Base-by-base conservation (phyloP, 1,140 invertebrate species). In the Drosophila kohkoa region DNA sequence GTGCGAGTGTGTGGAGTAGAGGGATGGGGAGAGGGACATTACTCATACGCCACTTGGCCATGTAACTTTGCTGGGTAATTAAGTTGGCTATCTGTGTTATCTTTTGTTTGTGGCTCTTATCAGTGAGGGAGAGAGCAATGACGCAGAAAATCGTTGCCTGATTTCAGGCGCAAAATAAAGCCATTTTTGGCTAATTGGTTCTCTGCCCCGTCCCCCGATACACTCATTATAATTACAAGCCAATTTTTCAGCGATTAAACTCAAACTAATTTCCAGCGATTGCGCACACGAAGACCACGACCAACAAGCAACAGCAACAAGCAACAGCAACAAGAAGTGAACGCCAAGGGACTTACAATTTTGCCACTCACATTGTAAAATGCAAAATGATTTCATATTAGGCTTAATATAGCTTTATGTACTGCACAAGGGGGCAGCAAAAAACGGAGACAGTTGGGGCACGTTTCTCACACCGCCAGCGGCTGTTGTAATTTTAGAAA, bases 351-450 rank as follows among this genome's bases (percentile, higher is more conserved):
- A 45, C 16, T 57, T 32, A 7, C 55, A 54, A 68, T 43, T 58
- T 35, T 20, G 28, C 25, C 58, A 43, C 41, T 48, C 58, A 28
- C 45, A 65, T 38, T 52, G 52, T 60, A 65, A 67, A 77, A 85
- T 66, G 73, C 66, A 71, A 81, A 86, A 85, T 85, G 71, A 85
- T 75, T 87, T 79, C 20, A 76, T 82, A 82, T 87, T 79, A 59
- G 59, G 63, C 64, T 68, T 79, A 82, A 85, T 85, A 85, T 78
- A 86, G 82, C 81, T 68, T 75, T 65, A 63, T 72, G 43, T 60
- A 38, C 41, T 38, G 35, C 35, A 8, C 20, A 25, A 25, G 20
- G 35, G 30, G 30, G 30, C 30, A 32, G 30, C 20, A 25, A 25
- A 25, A 25, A 25, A 20, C 20, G 30, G 1, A 32, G 30, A 7